Base-by-base conservation (phyloP, 2,113 vertebrate genomes). In the Daphoenositta chrysoptera region DNA sequence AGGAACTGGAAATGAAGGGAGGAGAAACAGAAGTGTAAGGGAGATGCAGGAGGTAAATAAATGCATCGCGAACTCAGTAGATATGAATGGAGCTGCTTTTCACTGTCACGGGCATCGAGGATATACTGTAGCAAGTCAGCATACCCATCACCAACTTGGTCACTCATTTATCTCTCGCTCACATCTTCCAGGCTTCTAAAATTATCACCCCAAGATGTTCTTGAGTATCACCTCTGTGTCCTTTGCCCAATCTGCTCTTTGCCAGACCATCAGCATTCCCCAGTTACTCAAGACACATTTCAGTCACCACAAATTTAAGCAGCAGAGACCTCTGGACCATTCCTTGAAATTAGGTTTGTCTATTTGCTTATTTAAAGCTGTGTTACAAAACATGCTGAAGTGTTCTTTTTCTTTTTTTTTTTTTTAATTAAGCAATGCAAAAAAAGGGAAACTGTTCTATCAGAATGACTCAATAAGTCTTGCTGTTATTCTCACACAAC, bases 391-490 rank as follows among this genome's bases (percentile, higher is more conserved):
- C 44, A 76, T 28, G 23, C 24, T 70, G 48, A 63, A 75, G 39
- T 66, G 33, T 7, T 51, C 3, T 69, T 37, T 15, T 22, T 9
- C n/a, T 45, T 13, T n/a, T n/a, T 33, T 56, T 64, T 31, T 61
- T 42, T 93, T 93, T 81, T 37, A 82, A 84, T 90, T 83, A 89
- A 70, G 69, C 14, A 33, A 69, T 48, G 47, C 47, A 61, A 84
- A 31, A 85, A 35, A 87, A 28, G 42, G 37, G 33, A 77, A 97
- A 85, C 64, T n/a, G 30, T 90, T 73, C 81, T 94, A 83, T 65
- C 80, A 94, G 53, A 97, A 89, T 66, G 5, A 92, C 63, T 92
- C 87, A 87, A 17, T 80, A 94, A 85, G 50, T 66, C 86, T 92
- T 63, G 14, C 35, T 57, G 44, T 69, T 95, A 68, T 81, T 83